Conservation (phyloP, 2,113 vertebrate genomes). For the Trachemys scripta region DNA sequence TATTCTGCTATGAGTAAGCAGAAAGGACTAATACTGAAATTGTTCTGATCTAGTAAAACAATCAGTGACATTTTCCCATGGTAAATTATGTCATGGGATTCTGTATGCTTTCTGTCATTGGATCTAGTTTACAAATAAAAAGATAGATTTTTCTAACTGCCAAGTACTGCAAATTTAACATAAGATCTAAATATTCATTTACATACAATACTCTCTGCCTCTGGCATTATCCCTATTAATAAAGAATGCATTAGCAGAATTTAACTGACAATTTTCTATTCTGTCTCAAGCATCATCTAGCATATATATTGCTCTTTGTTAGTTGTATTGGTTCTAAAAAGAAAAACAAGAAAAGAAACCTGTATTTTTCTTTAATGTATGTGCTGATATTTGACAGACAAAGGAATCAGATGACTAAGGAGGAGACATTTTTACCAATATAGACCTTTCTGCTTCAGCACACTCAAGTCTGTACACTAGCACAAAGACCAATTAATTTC, state of each 20-base stretch:
- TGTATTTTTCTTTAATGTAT: background rate
- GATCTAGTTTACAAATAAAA: background rate
- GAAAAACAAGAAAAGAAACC: background rate
- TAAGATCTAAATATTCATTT: background rate
- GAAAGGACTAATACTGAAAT: background rate
- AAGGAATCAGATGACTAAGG: background rate
- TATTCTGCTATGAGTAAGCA: background rate
- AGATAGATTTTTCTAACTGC: background rate
- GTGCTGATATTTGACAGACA: background rate
- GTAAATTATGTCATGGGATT: background rate
- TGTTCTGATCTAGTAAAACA: background rate
- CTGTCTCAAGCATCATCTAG: background rate
- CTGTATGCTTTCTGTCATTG: background rate
- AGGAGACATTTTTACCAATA: background rate
- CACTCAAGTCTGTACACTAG: background rate
- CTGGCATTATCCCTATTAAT: background rate
- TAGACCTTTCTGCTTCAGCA: background rate
- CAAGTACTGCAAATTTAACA: background rate
- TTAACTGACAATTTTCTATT: background rate
- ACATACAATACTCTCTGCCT: background rate
- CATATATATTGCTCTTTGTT: background rate
- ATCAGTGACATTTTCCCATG: background rate
- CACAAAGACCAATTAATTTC: background rate
- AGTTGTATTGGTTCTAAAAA: background rate
- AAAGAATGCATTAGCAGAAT: background rate